Evolutionary conservation across 2,113 vertebrate genomes (phyloP), one percentile per base, ranked within the genome.

Genomic region (Nycticorax nycticorax): DNA sequence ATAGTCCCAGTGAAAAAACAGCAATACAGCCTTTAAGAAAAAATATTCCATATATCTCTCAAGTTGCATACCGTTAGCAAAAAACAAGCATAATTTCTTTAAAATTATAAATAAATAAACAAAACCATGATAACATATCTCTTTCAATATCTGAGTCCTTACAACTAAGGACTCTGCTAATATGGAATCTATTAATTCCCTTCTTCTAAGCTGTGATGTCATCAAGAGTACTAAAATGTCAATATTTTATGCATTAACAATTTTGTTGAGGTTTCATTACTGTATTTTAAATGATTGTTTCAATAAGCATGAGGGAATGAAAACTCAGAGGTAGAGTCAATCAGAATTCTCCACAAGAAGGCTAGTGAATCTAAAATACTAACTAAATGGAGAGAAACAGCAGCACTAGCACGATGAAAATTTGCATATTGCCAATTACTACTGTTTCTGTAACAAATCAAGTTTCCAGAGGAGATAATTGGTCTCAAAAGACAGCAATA

Each of bases 101-200:
- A 6, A 75, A 86, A 76, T 9, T 16, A 14, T 9, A 18, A 67
- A 52, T 26, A 73, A 72, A 56, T 19, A 63, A 63, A 66, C 12
- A 39, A 71, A 74, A 27, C 2, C 19, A 73, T 1, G 5, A 0
- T n/a, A 74, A 56, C 2, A 22, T 22, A 56, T 4, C 3, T 12
- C 11, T 90, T 88, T 68, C 56, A 56, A 5, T 13, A 10, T 41
- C 33, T 4, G 26, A 92, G 30, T 43, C 39, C 18, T 83, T 43
- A 83, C 0, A 1, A 57, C 35, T 63, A 83, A 83, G 4, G 35
- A 53, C 66, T 85, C 45, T 45, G 37, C 19, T 50, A 48, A 69
- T 4, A 89, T 3, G 1, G 10, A 83, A 77, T 27, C 12, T 59
- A 18, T 37, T 2, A 72, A 68, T 33, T 35, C 3, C 3, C 11